These are phyloP conservation scores for Caenorhabditis imperialis DNA, from an alignment of 2,888 invertebrate genomes.

Conservation along the genomic window DNA sequence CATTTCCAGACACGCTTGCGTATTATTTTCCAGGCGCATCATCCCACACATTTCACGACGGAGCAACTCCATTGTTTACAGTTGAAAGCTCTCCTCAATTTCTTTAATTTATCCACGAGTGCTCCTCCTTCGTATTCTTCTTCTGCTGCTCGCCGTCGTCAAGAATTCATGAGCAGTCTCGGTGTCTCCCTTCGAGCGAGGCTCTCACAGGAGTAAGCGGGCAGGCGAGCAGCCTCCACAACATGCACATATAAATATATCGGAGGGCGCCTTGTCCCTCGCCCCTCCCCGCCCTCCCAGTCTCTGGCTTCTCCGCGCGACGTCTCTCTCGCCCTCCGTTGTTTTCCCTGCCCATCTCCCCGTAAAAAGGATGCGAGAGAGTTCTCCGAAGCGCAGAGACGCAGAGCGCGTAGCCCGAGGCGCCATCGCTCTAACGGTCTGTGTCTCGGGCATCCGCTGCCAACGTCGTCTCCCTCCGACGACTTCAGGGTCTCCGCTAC, in stretches of 20 bases:
- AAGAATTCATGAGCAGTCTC: slow-evolving; percentile 50
- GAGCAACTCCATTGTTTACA: slow-evolving; percentile 30
- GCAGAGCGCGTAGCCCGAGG: slow-evolving; percentile 44
- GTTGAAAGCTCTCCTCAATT: slow-evolving; percentile 29
- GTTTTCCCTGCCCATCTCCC: slow-evolving; percentile 36
- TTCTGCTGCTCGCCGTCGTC: slow-evolving; percentile 30
- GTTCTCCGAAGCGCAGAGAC: slow-evolving; percentile 34
- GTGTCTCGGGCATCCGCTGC: slow-evolving; percentile 8
- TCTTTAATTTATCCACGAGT: slow-evolving; percentile 49
- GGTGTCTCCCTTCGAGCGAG: slow-evolving; percentile 22
- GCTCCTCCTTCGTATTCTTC: slow-evolving; percentile 14
- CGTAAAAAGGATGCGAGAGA: slow-evolving; percentile 36
- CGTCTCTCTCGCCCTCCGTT: slow-evolving; percentile 24
- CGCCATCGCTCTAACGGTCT: slow-evolving; percentile 43
- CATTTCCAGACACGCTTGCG: no score
- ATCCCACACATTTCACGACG: no score
- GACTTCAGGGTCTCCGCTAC: slow-evolving; percentile 14
- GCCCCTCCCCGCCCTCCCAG: slow-evolving; percentile 8
- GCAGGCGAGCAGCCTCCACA: slow-evolving; percentile 33
- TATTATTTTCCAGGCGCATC: no score
- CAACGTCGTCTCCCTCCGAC: slow-evolving; percentile 20
- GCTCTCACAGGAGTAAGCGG: slow-evolving; percentile 24
- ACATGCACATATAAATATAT: slow-evolving; percentile 53
- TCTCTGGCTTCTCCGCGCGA: slow-evolving; percentile 13
- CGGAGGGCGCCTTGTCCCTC: slow-evolving; percentile 22